phyloP scores from a whole-genome alignment of 2,888 invertebrate genomes.

The Malacosoma neustria region DNA sequence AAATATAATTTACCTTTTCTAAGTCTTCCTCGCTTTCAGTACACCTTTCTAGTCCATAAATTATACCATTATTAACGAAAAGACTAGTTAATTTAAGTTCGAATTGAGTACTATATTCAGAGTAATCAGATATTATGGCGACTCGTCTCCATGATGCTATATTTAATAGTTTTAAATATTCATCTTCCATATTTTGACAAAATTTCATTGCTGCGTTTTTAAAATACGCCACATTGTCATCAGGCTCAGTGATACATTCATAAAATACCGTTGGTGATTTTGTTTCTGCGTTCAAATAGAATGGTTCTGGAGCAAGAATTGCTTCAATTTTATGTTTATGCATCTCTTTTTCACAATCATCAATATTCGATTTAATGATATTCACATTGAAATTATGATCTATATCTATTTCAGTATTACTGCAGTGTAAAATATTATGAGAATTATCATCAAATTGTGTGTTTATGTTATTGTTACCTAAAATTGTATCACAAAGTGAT shows the following conservation, averaged over 20 bases:
- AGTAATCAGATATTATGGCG: slow-evolving; percentile 29
- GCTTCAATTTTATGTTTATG: slow-evolving; percentile 6
- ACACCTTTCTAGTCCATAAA: slow-evolving; percentile 16
- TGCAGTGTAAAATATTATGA: neutral
- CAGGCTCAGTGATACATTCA: neutral
- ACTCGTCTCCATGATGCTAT: slow-evolving; percentile 22
- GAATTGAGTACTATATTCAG: slow-evolving; percentile 20
- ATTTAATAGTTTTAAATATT: slow-evolving; percentile 15
- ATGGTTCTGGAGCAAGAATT: slow-evolving; percentile 9
- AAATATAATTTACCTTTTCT: neutral
- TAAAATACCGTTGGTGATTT: slow-evolving; percentile 9
- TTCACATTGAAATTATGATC: neutral
- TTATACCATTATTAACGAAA: slow-evolving; percentile 14
- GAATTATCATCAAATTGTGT: neutral
- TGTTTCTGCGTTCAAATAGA: slow-evolving; percentile 1
- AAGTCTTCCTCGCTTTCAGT: neutral
- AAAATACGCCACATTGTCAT: neutral
- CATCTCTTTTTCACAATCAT: neutral
- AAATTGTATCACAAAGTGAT: neutral
- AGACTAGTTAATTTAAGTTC: slow-evolving; percentile 16
- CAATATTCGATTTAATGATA: neutral
- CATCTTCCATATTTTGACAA: neutral
- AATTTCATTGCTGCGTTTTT: neutral
- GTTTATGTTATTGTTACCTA: neutral
- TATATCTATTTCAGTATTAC: neutral